phyloP scores from a whole-genome alignment of 2,113 vertebrate genomes.

The Ascaphus truei region DNA sequence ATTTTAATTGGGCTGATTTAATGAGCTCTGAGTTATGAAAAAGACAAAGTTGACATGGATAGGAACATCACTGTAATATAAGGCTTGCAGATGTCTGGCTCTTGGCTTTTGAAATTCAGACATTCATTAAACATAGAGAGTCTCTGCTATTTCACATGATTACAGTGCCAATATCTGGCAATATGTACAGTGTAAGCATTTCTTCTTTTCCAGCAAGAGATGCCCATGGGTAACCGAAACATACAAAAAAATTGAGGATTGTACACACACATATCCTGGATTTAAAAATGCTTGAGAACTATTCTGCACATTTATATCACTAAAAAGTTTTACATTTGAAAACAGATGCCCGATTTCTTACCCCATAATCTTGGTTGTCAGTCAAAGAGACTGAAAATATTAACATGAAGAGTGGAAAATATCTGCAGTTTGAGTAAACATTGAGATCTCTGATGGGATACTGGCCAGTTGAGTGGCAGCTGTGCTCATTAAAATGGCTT shows the following conservation, averaged over 20 bases:
- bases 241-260: not conserved
- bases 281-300: not conserved
- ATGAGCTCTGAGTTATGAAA: conserved; percentile 1
- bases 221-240: not conserved
- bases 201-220: not conserved
- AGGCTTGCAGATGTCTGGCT: conserved; percentile 8
- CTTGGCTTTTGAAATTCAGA: not conserved
- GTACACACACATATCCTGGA: not conserved
- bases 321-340: not conserved
- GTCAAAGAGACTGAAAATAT: no score
- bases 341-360: not conserved
- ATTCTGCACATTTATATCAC: not conserved
- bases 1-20: conserved; percentile 12
- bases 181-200: conserved; percentile 16
- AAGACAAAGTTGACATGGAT: not conserved
- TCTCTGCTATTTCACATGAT: not conserved
- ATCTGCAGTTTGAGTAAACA: no score
- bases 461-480: conserved; percentile 1
- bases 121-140: conserved; percentile 1
- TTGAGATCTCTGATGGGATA: no score
- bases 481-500: conserved; percentile 14
- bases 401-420: no score
- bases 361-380: not conserved
- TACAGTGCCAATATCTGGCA: not conserved
- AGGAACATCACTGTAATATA: conserved; percentile 7